A percentile compares a stretch with the other conserved stretches of the same genome.
These are phyloP conservation scores for Tarsius wallacei DNA, from an alignment of 2,797 vertebrate genomes.

Conservation along the genomic window DNA sequence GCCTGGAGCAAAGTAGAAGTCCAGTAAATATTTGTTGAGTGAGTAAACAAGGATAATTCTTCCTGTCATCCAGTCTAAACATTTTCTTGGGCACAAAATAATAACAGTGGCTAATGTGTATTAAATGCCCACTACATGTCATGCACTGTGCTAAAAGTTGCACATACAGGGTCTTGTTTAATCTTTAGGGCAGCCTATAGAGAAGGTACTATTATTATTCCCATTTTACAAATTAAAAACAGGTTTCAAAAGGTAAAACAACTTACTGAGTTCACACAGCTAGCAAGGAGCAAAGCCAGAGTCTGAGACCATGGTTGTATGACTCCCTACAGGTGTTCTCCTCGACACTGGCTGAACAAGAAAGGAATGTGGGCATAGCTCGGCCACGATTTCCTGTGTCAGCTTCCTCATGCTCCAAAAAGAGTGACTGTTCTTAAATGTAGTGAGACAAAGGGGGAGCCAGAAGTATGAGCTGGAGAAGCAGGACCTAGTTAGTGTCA, in stretches of 20 bases:
- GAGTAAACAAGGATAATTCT: not conserved
- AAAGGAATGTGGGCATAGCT: not conserved
- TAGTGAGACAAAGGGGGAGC: not conserved
- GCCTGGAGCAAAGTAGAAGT: not conserved
- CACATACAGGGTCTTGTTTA: not conserved
- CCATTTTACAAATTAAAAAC: slow-evolving; percentile 11
- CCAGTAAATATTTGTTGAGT: not conserved
- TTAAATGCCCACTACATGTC: not conserved
- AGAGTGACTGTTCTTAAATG: not conserved
- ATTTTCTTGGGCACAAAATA: not conserved
- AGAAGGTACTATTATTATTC: not conserved
- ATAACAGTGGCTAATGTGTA: not conserved
- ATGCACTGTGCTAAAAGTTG: not conserved
- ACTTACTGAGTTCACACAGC: not conserved
- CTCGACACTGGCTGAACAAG: not conserved
- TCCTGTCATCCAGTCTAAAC: not conserved
- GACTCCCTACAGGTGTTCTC: not conserved
- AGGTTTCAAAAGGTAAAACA: not conserved
- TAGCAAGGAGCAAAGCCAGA: not conserved
- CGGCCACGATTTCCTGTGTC: not conserved
- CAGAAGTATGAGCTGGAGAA: not conserved
- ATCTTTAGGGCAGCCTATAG: not conserved
- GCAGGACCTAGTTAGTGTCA: not conserved
- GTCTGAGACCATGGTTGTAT: not conserved
- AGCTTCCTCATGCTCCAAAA: not conserved